These are phyloP conservation scores for Acanthisitta chloris DNA, from an alignment of 2,113 vertebrate genomes.

Conservation along the genomic window DNA sequence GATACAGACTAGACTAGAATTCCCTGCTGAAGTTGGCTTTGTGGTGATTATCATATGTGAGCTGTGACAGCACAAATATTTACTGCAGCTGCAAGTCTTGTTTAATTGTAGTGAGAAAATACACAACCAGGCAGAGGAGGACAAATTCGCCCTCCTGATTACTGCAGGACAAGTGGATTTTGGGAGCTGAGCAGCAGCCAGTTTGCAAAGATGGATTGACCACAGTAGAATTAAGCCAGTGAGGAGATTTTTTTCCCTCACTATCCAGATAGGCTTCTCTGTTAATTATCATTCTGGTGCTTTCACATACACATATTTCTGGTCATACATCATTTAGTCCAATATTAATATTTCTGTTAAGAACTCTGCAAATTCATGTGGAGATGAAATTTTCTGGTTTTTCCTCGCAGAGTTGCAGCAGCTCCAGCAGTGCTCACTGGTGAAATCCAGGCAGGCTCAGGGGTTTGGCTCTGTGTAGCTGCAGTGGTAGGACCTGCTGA, in stretches of 20 bases:
- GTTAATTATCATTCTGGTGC: not conserved
- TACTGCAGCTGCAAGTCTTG: not conserved
- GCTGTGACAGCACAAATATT: not conserved
- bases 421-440: not conserved
- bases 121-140: not conserved
- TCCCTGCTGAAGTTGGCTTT: not conserved
- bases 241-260: not conserved
- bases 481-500: not conserved
- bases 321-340: not conserved
- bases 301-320: not conserved
- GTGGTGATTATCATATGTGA: not conserved
- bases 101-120: not conserved
- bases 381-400: rapidly evolving
- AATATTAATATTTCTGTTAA: not conserved
- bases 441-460: not conserved
- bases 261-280: not conserved
- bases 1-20: not conserved
- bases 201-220: not conserved
- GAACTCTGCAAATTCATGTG: not conserved
- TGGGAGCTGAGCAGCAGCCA: not conserved
- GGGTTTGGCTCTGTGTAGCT: not conserved
- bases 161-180: not conserved
- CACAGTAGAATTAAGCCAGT: not conserved
- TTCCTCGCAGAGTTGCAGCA: not conserved
- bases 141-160: not conserved